These are phyloP conservation scores for Gisinianus flammeolus DNA, from an alignment of 2,888 invertebrate species.

Conservation along the genomic window DNA sequence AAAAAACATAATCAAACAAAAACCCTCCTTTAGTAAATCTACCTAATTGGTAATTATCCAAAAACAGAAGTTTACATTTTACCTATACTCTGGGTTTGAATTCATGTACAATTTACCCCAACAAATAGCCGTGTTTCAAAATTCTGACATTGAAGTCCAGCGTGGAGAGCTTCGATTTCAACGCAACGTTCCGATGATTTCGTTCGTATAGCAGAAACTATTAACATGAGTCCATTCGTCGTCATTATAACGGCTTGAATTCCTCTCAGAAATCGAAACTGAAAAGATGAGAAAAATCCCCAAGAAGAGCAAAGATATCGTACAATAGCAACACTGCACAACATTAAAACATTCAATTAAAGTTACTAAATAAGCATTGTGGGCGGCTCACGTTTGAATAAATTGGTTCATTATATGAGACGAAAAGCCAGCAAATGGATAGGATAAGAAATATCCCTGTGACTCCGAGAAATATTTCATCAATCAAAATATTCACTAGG, in stretches of 20 bases:
- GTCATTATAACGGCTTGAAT: slow-evolving; percentile 13
- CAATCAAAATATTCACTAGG: not conserved
- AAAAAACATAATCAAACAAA: not conserved
- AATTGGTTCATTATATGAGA: not conserved
- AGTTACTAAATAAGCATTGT: not conserved
- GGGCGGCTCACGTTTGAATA: not conserved
- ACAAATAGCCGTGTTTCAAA: slow-evolving; percentile 7
- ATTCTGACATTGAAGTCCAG: not conserved
- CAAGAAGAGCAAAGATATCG: not conserved
- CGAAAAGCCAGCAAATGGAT: not conserved
- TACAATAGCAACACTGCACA: not conserved
- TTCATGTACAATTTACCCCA: slow-evolving; percentile 5
- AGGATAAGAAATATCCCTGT: not conserved
- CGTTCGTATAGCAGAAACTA: not conserved
- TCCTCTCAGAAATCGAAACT: not conserved
- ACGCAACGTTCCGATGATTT: not conserved
- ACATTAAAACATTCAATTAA: not conserved
- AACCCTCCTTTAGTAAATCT: not conserved
- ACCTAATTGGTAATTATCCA: no score
- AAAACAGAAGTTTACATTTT: no score
- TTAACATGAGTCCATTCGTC: not conserved
- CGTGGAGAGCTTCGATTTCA: not conserved
- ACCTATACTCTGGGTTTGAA: not conserved
- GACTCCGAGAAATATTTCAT: not conserved
- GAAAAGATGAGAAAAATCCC: not conserved